Conservation (phyloP, 2,113 vertebrate species). For the Lonchura striata region DNA sequence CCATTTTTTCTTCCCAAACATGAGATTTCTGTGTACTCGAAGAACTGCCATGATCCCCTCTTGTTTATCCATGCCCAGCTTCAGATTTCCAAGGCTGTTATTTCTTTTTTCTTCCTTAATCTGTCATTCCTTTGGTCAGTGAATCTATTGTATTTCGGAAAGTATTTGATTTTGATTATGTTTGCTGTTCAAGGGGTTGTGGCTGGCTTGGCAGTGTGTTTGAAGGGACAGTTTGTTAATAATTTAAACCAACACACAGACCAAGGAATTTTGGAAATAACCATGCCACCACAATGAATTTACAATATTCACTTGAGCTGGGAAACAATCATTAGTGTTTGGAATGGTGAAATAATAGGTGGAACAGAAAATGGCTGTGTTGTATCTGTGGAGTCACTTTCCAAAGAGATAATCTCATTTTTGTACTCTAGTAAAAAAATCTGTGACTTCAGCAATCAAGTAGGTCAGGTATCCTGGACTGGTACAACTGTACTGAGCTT, state of each 20-base stretch:
- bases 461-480: not conserved
- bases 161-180: not conserved
- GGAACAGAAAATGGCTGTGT: not conserved
- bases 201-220: not conserved
- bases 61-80: not conserved
- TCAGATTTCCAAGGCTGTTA: not conserved
- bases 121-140: not conserved
- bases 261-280: not conserved
- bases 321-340: not conserved
- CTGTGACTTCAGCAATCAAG: not conserved
- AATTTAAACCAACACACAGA: not conserved
- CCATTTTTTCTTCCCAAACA: not conserved
- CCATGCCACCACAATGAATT: not conserved
- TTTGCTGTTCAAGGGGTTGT: not conserved
- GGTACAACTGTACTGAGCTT: not conserved
- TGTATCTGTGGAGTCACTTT: not conserved
- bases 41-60: not conserved
- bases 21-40: not conserved
- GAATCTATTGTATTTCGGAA: conserved; percentile 2
- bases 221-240: not conserved
- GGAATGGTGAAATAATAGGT: not conserved
- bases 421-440: not conserved
- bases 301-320: not conserved
- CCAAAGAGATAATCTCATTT: not conserved
- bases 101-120: not conserved